Percentiles rank a stretch among this genome's conserved stretches.
Conservation (phyloP, 2,888 invertebrate species). For the Brachyopa scutellaris region DNA sequence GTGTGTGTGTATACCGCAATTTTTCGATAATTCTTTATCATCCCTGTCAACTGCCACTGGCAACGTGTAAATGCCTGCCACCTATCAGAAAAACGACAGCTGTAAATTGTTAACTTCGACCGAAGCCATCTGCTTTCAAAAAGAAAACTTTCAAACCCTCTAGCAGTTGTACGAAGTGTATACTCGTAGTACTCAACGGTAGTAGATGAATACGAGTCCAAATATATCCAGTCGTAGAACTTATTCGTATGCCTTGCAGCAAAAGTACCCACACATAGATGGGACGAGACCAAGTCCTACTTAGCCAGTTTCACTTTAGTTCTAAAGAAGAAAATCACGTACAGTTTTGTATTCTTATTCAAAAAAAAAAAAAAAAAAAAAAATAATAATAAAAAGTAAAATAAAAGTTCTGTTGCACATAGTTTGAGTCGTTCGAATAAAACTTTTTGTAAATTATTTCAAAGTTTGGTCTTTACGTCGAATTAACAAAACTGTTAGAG, state of each 20-base stretch:
- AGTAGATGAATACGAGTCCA: constrained; percentile 1
- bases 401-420: constrained; percentile 34
- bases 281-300: background rate
- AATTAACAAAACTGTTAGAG: constrained; percentile 71
- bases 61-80: constrained; percentile 41
- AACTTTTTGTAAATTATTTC: constrained; percentile 71
- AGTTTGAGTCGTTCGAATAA: constrained; percentile 60
- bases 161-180: too few relatives aligned
- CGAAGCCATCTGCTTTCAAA: constrained; percentile 39
- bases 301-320: constrained; percentile 26
- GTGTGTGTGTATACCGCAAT: too few relatives aligned
- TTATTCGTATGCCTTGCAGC: constrained; percentile 42
- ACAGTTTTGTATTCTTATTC: constrained; percentile 20
- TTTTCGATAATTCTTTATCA: background rate
- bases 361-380: background rate
- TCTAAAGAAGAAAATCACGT: constrained; percentile 65
- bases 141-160: constrained; percentile 47
- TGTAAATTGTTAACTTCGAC: constrained; percentile 58
- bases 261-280: background rate
- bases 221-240: constrained; percentile 33
- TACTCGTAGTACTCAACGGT: constrained; percentile 21
- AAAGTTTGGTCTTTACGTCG: constrained; percentile 69
- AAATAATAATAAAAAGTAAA: too few relatives aligned
- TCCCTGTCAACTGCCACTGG: constrained; percentile 12
- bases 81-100: constrained; percentile 44